phyloP scores from a whole-genome alignment of 2,888 invertebrate species.

The Platypus cylindrus region DNA sequence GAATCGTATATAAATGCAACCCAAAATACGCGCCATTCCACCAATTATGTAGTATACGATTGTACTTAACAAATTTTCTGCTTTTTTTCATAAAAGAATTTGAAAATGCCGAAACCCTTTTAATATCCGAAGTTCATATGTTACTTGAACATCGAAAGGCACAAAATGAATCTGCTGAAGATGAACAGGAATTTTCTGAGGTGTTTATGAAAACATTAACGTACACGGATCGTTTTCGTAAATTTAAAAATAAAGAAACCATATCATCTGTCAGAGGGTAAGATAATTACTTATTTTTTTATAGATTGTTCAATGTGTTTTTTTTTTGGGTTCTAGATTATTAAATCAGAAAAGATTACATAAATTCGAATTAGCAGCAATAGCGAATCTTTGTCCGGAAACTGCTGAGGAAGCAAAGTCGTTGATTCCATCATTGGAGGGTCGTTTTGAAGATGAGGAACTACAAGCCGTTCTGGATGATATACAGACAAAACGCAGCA shows the following conservation, averaged over 20 bases:
- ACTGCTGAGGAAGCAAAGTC: slow-evolving; percentile 98
- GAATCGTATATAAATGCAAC: not conserved
- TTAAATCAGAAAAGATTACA: slow-evolving; percentile 90
- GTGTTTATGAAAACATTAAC: slow-evolving; percentile 96
- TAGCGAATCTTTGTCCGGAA: slow-evolving; percentile 98
- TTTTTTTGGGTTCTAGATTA: slow-evolving; percentile 43
- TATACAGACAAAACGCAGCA: slow-evolving; percentile 94
- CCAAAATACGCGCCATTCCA: not conserved
- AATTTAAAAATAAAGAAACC: slow-evolving; percentile 97
- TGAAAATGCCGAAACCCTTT: slow-evolving; percentile 92
- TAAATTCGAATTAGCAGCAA: slow-evolving; percentile 94
- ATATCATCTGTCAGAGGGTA: slow-evolving; percentile 92
- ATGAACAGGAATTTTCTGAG: slow-evolving; percentile 96
- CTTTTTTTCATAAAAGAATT: slow-evolving; percentile 57
- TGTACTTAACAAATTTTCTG: not conserved
- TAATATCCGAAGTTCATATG: slow-evolving; percentile 95
- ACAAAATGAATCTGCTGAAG: slow-evolving; percentile 96
- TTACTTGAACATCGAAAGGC: slow-evolving; percentile 91
- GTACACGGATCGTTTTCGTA: slow-evolving; percentile 90
- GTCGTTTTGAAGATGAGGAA: slow-evolving; percentile 96
- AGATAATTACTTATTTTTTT: slow-evolving; percentile 18
- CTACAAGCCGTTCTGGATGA: slow-evolving; percentile 92
- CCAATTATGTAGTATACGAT: no score
- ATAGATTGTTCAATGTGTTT: not conserved
- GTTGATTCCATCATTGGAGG: slow-evolving; percentile 91